Conservation (phyloP, 2,797 vertebrate genomes). For the Selene dorsalis region DNA sequence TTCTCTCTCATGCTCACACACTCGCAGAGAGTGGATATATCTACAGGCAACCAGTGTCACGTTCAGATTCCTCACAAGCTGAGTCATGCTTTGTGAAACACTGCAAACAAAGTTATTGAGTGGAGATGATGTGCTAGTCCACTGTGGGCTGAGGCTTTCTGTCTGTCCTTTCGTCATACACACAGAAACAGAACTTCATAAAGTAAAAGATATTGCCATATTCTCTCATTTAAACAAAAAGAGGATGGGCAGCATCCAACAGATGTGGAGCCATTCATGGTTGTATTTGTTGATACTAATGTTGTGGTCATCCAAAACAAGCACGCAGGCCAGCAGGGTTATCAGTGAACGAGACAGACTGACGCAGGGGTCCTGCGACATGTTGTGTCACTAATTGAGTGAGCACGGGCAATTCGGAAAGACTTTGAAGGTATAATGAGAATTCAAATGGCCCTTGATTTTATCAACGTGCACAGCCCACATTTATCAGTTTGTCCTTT, state of each 20-base stretch:
- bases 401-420: slow-evolving; percentile 52
- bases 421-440: slow-evolving; percentile 69
- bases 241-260: slow-evolving; percentile 39
- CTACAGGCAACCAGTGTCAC: not conserved
- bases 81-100: slow-evolving; percentile 36
- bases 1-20: not conserved
- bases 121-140: slow-evolving; percentile 29
- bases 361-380: slow-evolving; percentile 67
- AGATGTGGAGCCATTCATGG: slow-evolving; percentile 60
- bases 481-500: slow-evolving; percentile 59
- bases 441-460: slow-evolving; percentile 70
- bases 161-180: not conserved
- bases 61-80: slow-evolving; percentile 15
- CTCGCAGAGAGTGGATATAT: not conserved
- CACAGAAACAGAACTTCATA: not conserved
- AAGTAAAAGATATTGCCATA: not conserved
- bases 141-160: not conserved
- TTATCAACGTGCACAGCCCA: slow-evolving; percentile 51
- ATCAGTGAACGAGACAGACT: slow-evolving; percentile 82
- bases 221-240: not conserved
- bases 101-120: slow-evolving; percentile 28
- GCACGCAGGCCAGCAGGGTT: slow-evolving; percentile 73
- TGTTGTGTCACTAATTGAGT: slow-evolving; percentile 72
- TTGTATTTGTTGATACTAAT: slow-evolving; percentile 79
- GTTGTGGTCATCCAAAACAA: slow-evolving; percentile 74